Evolutionary conservation across 2,113 vertebrate species (phyloP), one percentile per base, ranked within the genome.

Genomic region (Hippotragus niger): DNA sequence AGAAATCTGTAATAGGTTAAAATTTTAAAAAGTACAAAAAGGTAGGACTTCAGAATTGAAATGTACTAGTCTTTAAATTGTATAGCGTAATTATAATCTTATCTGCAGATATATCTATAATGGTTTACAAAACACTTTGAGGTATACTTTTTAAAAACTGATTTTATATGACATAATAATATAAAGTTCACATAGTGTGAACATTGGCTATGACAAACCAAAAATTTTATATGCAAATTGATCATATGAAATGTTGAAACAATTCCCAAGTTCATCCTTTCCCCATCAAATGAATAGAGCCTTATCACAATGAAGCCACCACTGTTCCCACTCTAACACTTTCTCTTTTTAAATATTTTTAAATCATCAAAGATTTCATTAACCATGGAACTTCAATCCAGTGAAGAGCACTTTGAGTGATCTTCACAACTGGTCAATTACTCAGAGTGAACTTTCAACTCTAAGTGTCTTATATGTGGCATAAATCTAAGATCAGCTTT

Each of bases 371-470:
- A 91, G 33, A 94, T 96, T 90, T 91, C 33, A 95, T 85, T 96
- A 97, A 47, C 33, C 29, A 93, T 6, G 2, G 25, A 90, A 88
- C 91, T 97, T 96, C 82, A 96, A 80, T 82, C 45, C 19, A 95
- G 45, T 95, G 83, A 96, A 97, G 97, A 94, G 86, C 47, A 90
- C 86, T 97, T 64, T 87, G 62, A 97, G 64, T 76, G 57, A 94
- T 96, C 82, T 67, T 95, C 71, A 96, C 23, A 97, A 97, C 0
- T 85, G 71, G 62, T 95, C 95, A 96, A 96, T 97, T 94, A 97
- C 27, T 6, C 88, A 88, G 86, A 92, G 25, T 92, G 94, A 96
- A 90, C 57, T 36, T 98, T 97, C 87, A 96, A 87, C 52, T 82
- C 0, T 33, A 94, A 97, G 43, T 96, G 45, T 91, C 95, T 97